Base-by-base conservation (phyloP, 2,888 invertebrate genomes). In the Theristus sp. region DNA sequence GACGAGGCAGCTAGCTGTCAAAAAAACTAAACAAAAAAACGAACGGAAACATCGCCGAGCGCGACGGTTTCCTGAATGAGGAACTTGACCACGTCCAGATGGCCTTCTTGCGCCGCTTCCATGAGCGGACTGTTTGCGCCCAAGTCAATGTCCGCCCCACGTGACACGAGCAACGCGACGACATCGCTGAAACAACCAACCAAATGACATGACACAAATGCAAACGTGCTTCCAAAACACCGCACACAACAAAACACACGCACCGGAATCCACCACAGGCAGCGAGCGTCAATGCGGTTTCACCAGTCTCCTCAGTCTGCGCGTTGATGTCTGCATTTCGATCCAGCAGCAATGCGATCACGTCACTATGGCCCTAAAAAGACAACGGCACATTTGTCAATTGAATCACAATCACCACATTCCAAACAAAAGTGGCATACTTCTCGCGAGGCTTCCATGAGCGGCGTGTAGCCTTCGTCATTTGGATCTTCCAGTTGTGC, bases 381-480 rank as follows among this genome's bases (percentile, higher is more conserved):
- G 17, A 13, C n/a, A n/a, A n/a, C n/a, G n/a, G n/a, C n/a, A n/a
- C n/a, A n/a, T n/a, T n/a, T n/a, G n/a, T n/a, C n/a, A n/a, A n/a
- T n/a, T n/a, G n/a, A n/a, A n/a, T n/a, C n/a, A n/a, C n/a, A n/a
- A n/a, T n/a, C n/a, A n/a, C n/a, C n/a, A n/a, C n/a, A n/a, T n/a
- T n/a, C n/a, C n/a, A n/a, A n/a, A n/a, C n/a, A n/a, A n/a, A n/a
- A n/a, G n/a, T n/a, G n/a, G 10, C 38, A 13, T n/a, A 49, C 49
- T n/a, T 98, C 96, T 57, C 96, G 80, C 0, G 94, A 90, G 56
- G 96, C 96, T 79, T 98, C 98, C 96, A 98, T 98, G 64, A 98
- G 80, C 26, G 98, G 96, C 38, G 96, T 98, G 78, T 96, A 98
- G 3, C 96, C 94, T 79, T 98, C 96, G 75, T 98, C 96, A 77